Base-by-base conservation (phyloP, 1,140 invertebrate genomes). In the Neodiprion virginianus region DNA sequence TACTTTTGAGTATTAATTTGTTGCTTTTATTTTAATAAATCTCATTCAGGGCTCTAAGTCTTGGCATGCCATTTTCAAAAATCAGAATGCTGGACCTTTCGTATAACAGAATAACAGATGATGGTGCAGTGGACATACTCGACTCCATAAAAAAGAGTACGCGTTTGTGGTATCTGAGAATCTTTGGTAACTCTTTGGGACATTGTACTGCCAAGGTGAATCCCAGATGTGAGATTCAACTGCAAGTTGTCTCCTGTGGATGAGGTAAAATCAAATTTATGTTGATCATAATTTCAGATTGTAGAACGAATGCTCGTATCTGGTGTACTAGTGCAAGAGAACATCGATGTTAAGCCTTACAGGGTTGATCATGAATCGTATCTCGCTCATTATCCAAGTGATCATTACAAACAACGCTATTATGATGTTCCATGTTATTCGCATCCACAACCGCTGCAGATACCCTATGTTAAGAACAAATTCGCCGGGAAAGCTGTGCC, bases 321-420 rank as follows among this genome's bases (percentile, higher is more conserved):
- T 49, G 85, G 86, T 1, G 85, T 86, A 0, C 77, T 92, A 1
- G 82, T 86, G 23, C 91, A 91, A 81, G 84, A 89, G 21, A 84
- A 88, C 7, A 84, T 92, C 49, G 91, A 92, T 78, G 87, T 92
- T 0, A 87, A 87, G 80, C 77, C 91, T 7, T 92, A 91, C 75
- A 82, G 82, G 73, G 87, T 90, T 0, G 89, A 91, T 83, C 86
- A 84, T 0, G 78, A 84, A 17, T 81, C 88, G n/a, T 77, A 88
- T 49, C 85, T 89, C 5, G 91, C 90, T 2, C 89, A 88, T 78
- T 90, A 91, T 76, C 87, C 88, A 87, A 12, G 48, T 71, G 70
- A 71, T 71, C 70, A 23, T 49, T 71, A 71, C 48, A 71, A 71
- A 71, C 70, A 71, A 14, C n/a, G 40, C n/a, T 71, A 71, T 50